Base-by-base conservation (phyloP, 1,140 invertebrate genomes). In the Drosophila grimshawi region DNA sequence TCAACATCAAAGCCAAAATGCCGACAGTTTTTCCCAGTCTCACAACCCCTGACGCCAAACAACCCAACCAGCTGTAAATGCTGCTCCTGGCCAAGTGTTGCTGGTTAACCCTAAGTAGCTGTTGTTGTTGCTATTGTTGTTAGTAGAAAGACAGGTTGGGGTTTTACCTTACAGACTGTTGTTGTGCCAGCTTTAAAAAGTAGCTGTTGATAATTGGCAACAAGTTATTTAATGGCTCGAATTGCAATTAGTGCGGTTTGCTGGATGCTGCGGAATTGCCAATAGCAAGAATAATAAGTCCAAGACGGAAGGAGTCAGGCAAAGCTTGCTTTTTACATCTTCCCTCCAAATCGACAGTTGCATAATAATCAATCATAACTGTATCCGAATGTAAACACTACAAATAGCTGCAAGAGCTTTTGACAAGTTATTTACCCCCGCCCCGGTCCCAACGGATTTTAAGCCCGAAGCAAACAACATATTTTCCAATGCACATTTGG, bases 71-170 rank as follows among this genome's bases (percentile, higher is more conserved):
- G 49, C 53, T 37, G 30, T 62, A 33, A 55, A 27, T 41, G 35
- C 10, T 60, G 29, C n/a, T 33, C n/a, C 27, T 51, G 35, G 67
- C 78, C 85, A 88, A 88, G 85, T 89, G 85, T 83, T 81, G 85
- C 80, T 88, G 85, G 85, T 89, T 88, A 88, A 88, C 85, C 85
- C 65, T 80, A 88, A 88, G 85, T 85, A 78, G 70, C 80, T 80
- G 57, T 11, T 48, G 41, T 7, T 32, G 33, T 19, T 59, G 72
- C 5, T 57, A 19, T 52, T 63, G 35, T 32, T 63, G 32, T 48
- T 41, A n/a, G 0, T 3, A 19, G 7, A 33, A 19, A 19, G 19
- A 19, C 19, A 19, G 19, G 33, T 49, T 39, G 29, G 7, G 33
- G 5, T 3, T 41, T 45, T 61, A 39, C 7, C 45, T 19, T 19